Evolutionary conservation across 2,113 vertebrate genomes (phyloP).

Genomic region (Salvelinus namaycush): DNA sequence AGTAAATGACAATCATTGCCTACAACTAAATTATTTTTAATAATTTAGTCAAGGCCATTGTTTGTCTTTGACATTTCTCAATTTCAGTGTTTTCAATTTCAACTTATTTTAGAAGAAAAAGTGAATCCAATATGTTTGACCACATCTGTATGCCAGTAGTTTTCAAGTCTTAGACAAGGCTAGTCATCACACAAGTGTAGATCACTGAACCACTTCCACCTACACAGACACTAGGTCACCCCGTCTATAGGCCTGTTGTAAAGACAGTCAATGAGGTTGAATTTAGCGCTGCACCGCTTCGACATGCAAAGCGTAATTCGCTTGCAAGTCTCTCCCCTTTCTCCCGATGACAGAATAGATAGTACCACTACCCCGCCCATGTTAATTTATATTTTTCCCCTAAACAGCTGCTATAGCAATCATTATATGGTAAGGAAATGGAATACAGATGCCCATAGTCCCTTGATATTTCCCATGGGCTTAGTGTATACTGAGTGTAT

Average conservation of each 20-base stretch:
- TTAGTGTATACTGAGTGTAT: neutral
- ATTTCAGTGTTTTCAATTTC: too few species aligned
- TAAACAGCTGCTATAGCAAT: constrained; percentile 38
- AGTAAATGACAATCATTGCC: too few species aligned
- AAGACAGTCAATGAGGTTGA: neutral
- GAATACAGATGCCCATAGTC: constrained; percentile 37
- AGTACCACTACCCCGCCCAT: constrained; percentile 26
- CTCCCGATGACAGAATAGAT: constrained; percentile 30
- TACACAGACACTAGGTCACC: neutral
- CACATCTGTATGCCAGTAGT: too few species aligned
- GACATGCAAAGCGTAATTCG: neutral
- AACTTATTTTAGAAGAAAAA: too few species aligned
- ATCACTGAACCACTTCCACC: neutral
- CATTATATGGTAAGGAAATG: constrained; percentile 32
- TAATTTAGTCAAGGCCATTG: too few species aligned
- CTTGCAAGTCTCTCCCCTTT: constrained; percentile 31
- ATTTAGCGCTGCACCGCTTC: neutral
- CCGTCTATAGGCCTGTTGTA: neutral
- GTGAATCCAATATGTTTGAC: too few species aligned
- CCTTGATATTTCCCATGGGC: neutral
- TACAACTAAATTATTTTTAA: too few species aligned
- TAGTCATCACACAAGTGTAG: too few species aligned
- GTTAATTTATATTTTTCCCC: constrained; percentile 48
- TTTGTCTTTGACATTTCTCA: too few species aligned
- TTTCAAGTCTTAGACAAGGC: too few species aligned